A percentile compares a stretch with the other conserved stretches of the same genome.
phyloP scores from a whole-genome alignment of 2,113 vertebrate genomes.

The Otolemur garnettii region DNA sequence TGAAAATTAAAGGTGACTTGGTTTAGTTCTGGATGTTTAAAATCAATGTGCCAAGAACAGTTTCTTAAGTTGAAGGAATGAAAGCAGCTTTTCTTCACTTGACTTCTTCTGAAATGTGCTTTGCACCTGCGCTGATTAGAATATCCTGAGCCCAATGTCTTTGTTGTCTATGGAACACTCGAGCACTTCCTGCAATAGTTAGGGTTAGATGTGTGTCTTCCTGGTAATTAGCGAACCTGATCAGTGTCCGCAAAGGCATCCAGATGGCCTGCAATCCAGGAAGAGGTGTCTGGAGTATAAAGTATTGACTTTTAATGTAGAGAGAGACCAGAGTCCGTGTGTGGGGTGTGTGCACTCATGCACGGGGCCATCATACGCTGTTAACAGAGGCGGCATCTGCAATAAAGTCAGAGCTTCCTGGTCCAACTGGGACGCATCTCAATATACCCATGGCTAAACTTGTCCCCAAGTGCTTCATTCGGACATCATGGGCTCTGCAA shows the following conservation, averaged over 20 bases:
- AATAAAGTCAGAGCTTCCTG: not conserved
- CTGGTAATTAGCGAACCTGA: not conserved
- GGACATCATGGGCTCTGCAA: not conserved
- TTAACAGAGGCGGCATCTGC: not conserved
- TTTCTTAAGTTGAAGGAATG: not conserved
- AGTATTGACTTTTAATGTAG: conserved; percentile 46
- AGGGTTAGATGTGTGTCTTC: not conserved
- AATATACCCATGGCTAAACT: not conserved
- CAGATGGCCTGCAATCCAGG: not conserved
- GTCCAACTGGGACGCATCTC: not conserved
- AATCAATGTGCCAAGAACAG: conserved; percentile 1
- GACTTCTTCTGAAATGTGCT: not conserved
- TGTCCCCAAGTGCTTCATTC: not conserved
- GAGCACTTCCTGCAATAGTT: not conserved
- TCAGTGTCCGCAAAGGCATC: conserved; percentile 26
- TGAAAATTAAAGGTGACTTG: not conserved
- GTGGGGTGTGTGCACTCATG: not conserved
- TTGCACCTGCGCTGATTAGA: not conserved
- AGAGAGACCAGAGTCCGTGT: conserved; percentile 23
- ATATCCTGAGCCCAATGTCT: not conserved
- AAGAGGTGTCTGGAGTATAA: conserved; percentile 21
- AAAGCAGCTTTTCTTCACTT: not conserved
- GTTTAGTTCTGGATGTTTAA: not conserved
- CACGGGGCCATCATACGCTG: accelerated
- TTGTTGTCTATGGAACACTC: not conserved